Evolutionary conservation across 2,888 invertebrate genomes (phyloP), one percentile per base, ranked within the genome.

Genomic region (Anorthoa munda): DNA sequence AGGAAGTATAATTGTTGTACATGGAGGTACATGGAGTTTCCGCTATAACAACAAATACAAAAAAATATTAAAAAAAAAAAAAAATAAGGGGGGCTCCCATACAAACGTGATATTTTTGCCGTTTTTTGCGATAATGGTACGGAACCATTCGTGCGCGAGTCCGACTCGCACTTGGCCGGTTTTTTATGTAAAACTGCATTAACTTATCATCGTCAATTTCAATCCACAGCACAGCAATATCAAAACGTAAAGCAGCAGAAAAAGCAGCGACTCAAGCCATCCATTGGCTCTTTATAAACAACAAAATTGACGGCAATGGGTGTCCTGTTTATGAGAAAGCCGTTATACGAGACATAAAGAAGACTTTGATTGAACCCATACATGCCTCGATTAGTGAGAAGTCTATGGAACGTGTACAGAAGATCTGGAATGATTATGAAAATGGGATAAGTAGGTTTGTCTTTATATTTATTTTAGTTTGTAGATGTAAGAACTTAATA

Each of bases 261-360:
- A 95, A 95, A 83, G 97, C 97, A n/a, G 96, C 97, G 0, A 84
- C 92, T 0, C 95, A 95, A 88, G 97, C 96, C 0, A 88, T 97
- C 0, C 92, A 95, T 23, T 97, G 97, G 96, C 90, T 97, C 0
- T 94, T 95, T 72, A 85, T 86, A 5, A 94, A 94, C 60, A 93
- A 93, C 1, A 94, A 94, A 84, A 95, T 98, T 58, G 93, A 95
- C 71, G 86, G 84, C 0, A 91, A 94, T 48, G 97, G 97, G 0
- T 74, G 87, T 1, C 97, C 97, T 0, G 72, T 97, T 31, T 97
- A 96, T 76, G 92, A 95, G 26, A 88, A 89, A 70, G 82, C 90
- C 3, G 93, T 95, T 21, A 64, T 97, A 1, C 83, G 90, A 5
- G 87, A 94, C 23, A 80, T 97, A 0, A 87, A 89, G 3, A 91